Base-by-base conservation (phyloP, 2,113 vertebrate genomes). In the Melanerpes formicivorus region DNA sequence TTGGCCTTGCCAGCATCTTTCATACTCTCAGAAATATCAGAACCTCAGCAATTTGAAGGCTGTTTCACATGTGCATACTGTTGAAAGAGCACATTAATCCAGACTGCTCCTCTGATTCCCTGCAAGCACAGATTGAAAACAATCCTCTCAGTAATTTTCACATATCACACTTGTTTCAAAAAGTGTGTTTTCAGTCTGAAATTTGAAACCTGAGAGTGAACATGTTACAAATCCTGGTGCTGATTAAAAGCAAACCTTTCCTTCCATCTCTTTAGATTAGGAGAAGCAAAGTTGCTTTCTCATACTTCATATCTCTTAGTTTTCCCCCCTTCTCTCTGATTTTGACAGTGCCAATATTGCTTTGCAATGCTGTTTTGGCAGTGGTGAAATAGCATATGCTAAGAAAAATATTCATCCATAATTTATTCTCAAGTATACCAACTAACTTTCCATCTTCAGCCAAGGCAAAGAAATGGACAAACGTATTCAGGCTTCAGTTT, bases 391-490 rank as follows among this genome's bases (percentile, higher is more conserved):
- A 58, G 65, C 54, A 62, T 76, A 58, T 64, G 67, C 17, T 90
- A 83, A 87, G 52, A 83, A 87, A 89, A 91, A 60, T 65, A 84
- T 46, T 84, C 1, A 84, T 46, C 81, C 1, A 59, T 80, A 75
- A 74, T 93, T 90, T 80, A 83, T 91, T 56, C 37, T 3, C 32
- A 60, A 79, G 22, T 69, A 75, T 91, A 91, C 44, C 46, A 81
- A 80, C 40, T 58, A 84, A 66, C 2, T 12, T 90, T 95, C 81
- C 2, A 0, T 77, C 84, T 84, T 87, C 42, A 82, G 59, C 74
- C 59, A 90, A 88, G 64, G 29, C 18, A 90, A 86, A 82, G 67
- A 83, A 76, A 72, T 42, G 74, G 71, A 75, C 85, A 92, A 91
- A 76, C 7, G 67, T 37, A 90, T 19, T 40, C 56, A 80, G 58